Conservation (phyloP, 2,113 vertebrate species). For the Micronisus gabar region DNA sequence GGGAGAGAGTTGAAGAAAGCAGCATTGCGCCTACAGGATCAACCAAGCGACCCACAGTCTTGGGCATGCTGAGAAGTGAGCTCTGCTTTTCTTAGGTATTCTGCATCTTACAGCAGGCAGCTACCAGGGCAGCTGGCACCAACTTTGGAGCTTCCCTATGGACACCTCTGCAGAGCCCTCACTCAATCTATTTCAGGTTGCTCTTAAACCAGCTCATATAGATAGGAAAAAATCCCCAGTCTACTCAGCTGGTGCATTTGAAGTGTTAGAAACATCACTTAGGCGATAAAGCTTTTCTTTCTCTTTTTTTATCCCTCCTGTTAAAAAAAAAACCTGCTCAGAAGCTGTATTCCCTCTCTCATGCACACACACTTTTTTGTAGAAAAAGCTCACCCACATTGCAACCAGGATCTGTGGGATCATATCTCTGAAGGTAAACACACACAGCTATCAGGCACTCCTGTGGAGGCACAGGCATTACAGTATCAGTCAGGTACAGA, state of each 20-base stretch:
- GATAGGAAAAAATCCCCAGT: not conserved
- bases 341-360: not conserved
- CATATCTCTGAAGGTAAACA: not conserved
- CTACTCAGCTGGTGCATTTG: not conserved
- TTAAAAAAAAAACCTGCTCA: not conserved
- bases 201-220: not conserved
- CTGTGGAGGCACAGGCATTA: rapidly evolving
- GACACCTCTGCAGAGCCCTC: not conserved
- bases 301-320: not conserved
- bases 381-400: not conserved
- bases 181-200: not conserved
- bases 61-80: not conserved
- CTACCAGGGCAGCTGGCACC: not conserved
- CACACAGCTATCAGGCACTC: not conserved
- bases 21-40: not conserved
- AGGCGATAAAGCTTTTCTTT: not conserved
- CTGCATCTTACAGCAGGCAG: not conserved
- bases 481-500: not conserved
- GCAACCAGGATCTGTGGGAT: not conserved
- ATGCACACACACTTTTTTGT: not conserved
- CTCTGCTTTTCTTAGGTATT: not conserved
- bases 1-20: not conserved
- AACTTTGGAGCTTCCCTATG: not conserved
- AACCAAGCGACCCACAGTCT: not conserved
- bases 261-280: not conserved